A percentile compares a stretch with the other conserved stretches of the same genome.
phyloP scores from a whole-genome alignment of 2,113 vertebrate genomes.

The Numida meleagris region DNA sequence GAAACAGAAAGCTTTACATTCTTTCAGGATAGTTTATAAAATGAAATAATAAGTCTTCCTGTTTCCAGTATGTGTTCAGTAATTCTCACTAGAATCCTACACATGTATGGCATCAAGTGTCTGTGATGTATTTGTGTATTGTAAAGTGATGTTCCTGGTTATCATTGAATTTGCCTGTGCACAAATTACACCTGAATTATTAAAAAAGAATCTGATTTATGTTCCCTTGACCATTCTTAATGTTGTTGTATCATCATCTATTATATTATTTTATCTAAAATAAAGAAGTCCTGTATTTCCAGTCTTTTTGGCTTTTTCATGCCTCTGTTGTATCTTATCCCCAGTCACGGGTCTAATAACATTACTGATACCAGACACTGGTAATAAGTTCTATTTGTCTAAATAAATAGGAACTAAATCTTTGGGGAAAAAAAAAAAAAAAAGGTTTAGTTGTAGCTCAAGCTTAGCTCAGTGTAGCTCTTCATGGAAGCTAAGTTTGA shows the following conservation, averaged over 20 bases:
- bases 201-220: background rate
- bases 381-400: background rate
- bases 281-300: background rate
- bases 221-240: background rate
- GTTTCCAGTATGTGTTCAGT: background rate
- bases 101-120: background rate
- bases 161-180: background rate
- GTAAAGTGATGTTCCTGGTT: background rate
- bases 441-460: background rate
- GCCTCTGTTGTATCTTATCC: background rate
- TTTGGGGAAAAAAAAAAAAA: background rate
- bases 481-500: background rate
- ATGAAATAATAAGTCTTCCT: background rate
- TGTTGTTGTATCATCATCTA: background rate
- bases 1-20: background rate
- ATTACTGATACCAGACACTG: background rate
- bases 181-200: background rate
- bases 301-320: background rate
- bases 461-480: background rate
- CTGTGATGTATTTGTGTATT: background rate
- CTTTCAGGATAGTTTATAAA: background rate
- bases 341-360: background rate
- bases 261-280: background rate
- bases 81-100: background rate
- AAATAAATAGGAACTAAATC: background rate